A percentile compares a stretch with the other conserved stretches of the same genome.
These are phyloP conservation scores for Clanis bilineata DNA, from an alignment of 2,888 invertebrate genomes.

Conservation along the genomic window DNA sequence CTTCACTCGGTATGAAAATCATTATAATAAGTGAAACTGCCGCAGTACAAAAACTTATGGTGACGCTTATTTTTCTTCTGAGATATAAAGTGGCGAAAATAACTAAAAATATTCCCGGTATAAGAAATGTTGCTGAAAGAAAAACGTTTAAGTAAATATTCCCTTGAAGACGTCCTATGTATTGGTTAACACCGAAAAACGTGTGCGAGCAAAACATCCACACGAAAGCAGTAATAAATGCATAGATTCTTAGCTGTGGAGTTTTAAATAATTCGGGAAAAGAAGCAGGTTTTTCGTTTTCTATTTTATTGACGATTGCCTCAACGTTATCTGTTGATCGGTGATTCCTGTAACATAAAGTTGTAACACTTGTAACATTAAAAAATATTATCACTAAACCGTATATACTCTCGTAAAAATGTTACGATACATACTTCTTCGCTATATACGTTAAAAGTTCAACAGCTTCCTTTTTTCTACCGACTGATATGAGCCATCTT, in stretches of 20 bases:
- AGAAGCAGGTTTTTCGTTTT: constrained; percentile 47
- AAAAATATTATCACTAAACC: no score
- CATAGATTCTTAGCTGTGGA: constrained; percentile 85
- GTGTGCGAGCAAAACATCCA: constrained; percentile 92
- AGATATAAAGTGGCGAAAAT: constrained; percentile 56
- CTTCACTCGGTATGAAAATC: constrained; percentile 54
- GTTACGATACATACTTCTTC: constrained; percentile 49
- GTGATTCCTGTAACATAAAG: constrained; percentile 61
- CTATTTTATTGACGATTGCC: constrained; percentile 56
- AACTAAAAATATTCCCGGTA: constrained; percentile 56
- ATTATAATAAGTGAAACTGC: constrained; percentile 59
- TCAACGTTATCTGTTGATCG: constrained; percentile 57
- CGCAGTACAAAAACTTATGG: constrained; percentile 54
- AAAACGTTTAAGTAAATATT: constrained; percentile 91
- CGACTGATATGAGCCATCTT: constrained; percentile 88
- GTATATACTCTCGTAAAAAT: not conserved
- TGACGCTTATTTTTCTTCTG: constrained; percentile 55
- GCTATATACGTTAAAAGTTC: constrained; percentile 85
- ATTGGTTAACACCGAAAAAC: constrained; percentile 92
- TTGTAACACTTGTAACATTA: constrained; percentile 5
- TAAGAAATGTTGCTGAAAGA: constrained; percentile 79
- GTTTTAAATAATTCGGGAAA: constrained; percentile 85
- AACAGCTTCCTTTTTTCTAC: constrained; percentile 83
- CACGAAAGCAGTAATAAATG: constrained; percentile 85
- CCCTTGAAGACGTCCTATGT: constrained; percentile 88